Conservation (phyloP, 2,113 vertebrate genomes). For the Thunnus thynnus region DNA sequence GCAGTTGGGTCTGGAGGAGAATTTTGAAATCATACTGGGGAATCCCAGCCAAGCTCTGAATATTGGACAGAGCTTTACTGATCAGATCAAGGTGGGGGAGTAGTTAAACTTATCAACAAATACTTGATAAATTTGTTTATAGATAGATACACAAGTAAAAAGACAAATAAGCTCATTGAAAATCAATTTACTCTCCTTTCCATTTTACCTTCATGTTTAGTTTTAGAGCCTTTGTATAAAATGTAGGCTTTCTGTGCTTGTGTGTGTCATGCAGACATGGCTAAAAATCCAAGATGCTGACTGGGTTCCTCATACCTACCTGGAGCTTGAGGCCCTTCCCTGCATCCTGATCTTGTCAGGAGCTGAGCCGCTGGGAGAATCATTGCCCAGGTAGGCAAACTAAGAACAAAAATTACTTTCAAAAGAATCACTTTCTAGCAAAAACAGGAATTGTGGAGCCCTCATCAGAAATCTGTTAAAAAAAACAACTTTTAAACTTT, state of each 20-base stretch:
- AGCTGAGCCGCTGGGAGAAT: constrained; percentile 94
- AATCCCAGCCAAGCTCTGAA: constrained; percentile 88
- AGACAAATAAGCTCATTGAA: background rate
- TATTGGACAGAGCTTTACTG: constrained; percentile 91
- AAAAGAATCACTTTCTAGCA: too few relatives aligned
- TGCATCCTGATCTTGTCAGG: constrained; percentile 97
- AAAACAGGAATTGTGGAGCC: too few relatives aligned
- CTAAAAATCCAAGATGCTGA: constrained; percentile 93
- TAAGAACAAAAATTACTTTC: background rate
- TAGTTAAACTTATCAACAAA: background rate
- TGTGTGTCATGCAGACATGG: constrained; percentile 87
- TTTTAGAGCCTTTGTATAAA: background rate
- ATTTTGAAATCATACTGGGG: constrained; percentile 95
- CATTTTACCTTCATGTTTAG: background rate
- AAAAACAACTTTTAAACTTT: too few relatives aligned
- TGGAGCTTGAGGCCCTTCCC: constrained; percentile 95
- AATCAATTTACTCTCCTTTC: background rate
- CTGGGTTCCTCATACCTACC: constrained; percentile 94
- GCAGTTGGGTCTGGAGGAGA: constrained; percentile 91
- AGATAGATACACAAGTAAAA: background rate
- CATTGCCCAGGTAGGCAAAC: constrained; percentile 89
- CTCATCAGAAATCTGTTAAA: too few relatives aligned
- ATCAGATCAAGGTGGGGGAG: constrained; percentile 90
- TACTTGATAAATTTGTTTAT: background rate
- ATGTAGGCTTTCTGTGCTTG: background rate